phyloP scores from a whole-genome alignment of 2,888 invertebrate genomes.

The Caenorhabditis afra region DNA sequence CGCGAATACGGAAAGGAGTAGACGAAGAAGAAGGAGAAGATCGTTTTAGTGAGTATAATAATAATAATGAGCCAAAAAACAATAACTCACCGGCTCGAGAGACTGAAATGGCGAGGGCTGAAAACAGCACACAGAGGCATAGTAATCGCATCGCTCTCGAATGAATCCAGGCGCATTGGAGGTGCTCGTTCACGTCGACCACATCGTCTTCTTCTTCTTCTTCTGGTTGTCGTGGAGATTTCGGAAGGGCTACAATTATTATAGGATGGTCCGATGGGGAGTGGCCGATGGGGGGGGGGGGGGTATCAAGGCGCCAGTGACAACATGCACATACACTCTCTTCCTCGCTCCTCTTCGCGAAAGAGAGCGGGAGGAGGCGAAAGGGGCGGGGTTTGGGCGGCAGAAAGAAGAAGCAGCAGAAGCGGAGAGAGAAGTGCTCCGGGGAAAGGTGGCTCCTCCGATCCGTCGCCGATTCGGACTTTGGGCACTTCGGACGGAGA shows the following conservation, averaged over 20 bases:
- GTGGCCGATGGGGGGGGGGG: too few relatives aligned
- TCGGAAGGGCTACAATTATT: slow-evolving; percentile 42
- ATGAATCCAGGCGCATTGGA: slow-evolving; percentile 44
- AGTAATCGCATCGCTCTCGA: slow-evolving; percentile 48
- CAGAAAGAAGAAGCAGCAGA: slow-evolving; percentile 9
- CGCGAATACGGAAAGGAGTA: not conserved
- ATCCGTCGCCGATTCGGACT: slow-evolving; percentile 19
- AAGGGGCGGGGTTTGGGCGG: slow-evolving; percentile 24
- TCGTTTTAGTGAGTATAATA: too few relatives aligned
- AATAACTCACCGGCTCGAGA: slow-evolving; percentile 31
- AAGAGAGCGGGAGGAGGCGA: slow-evolving; percentile 29
- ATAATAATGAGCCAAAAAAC: not conserved
- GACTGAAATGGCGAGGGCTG: slow-evolving; percentile 23
- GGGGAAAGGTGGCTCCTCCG: not conserved
- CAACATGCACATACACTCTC: slow-evolving; percentile 49
- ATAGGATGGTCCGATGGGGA: slow-evolving; percentile 43
- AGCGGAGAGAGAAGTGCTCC: slow-evolving; percentile 20
- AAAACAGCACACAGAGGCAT: slow-evolving; percentile 40
- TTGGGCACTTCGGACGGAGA: slow-evolving; percentile 14
- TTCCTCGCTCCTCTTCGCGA: too few relatives aligned
- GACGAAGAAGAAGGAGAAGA: too few relatives aligned
- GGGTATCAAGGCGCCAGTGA: slow-evolving; percentile 49
- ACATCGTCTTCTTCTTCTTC: slow-evolving; percentile 13
- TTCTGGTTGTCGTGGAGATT: slow-evolving; percentile 43
- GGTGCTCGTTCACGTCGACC: slow-evolving; percentile 45